Evolutionary conservation across 2,113 vertebrate genomes (phyloP).

Genomic region (Dasyurus viverrinus): DNA sequence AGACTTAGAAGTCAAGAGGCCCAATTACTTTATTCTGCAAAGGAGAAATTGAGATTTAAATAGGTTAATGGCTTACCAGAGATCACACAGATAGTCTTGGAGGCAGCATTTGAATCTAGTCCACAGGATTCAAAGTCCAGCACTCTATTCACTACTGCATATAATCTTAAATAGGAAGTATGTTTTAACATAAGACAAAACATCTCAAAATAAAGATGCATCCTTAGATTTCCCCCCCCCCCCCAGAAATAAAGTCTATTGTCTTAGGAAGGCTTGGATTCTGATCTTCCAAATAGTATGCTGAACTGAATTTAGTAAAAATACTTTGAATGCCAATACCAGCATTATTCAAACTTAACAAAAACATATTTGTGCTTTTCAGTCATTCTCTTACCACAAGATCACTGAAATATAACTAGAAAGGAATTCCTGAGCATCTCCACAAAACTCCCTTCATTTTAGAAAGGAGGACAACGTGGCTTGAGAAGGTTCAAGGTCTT

Average conservation of each 20-base stretch:
- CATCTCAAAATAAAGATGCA: constrained; percentile 5
- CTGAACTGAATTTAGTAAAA: neutral
- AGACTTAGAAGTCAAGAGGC: neutral
- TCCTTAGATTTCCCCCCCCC: neutral
- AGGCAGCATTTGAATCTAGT: neutral
- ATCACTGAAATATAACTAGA: neutral
- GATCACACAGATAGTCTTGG: neutral
- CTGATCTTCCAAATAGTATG: constrained; percentile 4
- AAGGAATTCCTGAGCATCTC: too few species aligned
- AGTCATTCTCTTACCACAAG: neutral
- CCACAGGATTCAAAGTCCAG: neutral
- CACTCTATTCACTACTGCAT: neutral
- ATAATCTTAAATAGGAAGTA: neutral
- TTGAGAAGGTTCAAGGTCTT: neutral
- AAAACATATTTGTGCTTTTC: neutral
- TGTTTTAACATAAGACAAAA: neutral
- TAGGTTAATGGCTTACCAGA: neutral
- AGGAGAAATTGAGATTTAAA: neutral
- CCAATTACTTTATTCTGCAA: neutral
- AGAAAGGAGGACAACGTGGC: neutral
- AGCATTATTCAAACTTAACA: constrained; percentile 7
- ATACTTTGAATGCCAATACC: neutral
- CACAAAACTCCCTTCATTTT: neutral
- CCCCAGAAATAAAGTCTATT: neutral
- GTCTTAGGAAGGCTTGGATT: neutral